Conservation (phyloP, 2,113 vertebrate genomes). For the Donacobius atricapilla region DNA sequence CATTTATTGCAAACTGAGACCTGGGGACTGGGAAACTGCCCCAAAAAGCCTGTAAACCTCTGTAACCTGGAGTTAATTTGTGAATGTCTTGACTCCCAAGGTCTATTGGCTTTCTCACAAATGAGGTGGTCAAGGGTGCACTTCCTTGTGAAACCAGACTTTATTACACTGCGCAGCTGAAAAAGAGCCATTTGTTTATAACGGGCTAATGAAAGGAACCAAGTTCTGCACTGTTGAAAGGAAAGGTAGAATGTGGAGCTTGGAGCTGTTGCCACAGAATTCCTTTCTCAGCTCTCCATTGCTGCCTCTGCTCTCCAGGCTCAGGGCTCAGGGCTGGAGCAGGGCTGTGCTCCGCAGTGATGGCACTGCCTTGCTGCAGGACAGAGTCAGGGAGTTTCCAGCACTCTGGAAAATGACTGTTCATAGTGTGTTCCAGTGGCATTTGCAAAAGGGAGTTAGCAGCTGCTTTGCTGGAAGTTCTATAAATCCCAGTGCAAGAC, state of each 20-base stretch:
- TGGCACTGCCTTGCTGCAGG: fast-evolving
- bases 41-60: background rate
- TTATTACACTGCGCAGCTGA: background rate
- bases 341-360: background rate
- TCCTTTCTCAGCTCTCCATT: background rate
- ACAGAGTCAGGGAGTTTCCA: background rate
- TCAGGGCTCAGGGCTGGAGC: background rate
- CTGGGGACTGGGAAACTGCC: background rate
- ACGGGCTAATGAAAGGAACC: background rate
- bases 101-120: background rate
- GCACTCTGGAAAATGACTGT: background rate
- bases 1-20: background rate
- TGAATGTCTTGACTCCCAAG: background rate
- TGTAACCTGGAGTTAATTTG: background rate
- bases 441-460: background rate
- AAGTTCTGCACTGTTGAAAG: background rate
- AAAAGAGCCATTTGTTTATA: background rate
- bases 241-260: background rate
- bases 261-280: background rate
- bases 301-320: background rate
- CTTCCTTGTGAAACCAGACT: background rate
- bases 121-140: background rate
- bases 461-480: background rate
- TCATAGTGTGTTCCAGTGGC: background rate
- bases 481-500: background rate